These are phyloP conservation scores for Andrena bicolor DNA, from an alignment of 2,888 invertebrate genomes.

Conservation along the genomic window DNA sequence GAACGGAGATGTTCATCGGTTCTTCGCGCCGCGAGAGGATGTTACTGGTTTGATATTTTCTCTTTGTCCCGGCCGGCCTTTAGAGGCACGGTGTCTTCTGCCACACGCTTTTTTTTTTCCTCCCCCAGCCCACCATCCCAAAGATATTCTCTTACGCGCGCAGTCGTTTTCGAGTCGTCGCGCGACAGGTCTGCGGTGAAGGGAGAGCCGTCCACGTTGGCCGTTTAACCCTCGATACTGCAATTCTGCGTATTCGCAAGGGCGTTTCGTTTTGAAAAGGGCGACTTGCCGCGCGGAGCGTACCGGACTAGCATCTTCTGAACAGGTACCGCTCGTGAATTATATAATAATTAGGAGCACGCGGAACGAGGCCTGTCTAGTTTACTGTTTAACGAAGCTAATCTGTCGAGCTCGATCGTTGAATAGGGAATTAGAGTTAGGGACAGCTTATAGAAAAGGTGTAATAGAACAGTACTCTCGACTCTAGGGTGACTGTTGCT, in stretches of 20 bases:
- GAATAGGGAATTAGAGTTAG: too few species aligned
- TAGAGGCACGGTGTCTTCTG: constrained; percentile 53
- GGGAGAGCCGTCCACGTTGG: constrained; percentile 9
- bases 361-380: too few species aligned
- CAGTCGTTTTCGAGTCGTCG: constrained; percentile 30
- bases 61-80: constrained; percentile 49
- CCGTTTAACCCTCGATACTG: constrained; percentile 17
- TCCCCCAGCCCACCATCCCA: not conserved
- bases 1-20: constrained; percentile 65
- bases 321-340: not conserved
- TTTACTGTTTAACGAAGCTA: too few species aligned
- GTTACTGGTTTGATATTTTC: constrained; percentile 60
- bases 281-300: not conserved
- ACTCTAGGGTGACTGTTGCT: too few species aligned
- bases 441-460: too few species aligned
- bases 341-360: not conserved
- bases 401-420: too few species aligned
- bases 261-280: not conserved
- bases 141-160: constrained; percentile 31
- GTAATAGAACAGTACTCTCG: too few species aligned
- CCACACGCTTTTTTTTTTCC: constrained; percentile 6
- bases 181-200: constrained; percentile 15
- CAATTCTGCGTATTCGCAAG: not conserved
- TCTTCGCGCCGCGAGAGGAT: constrained; percentile 60
- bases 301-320: not conserved